Conservation (phyloP, 2,797 vertebrate genomes). For the Buceros bicornis region DNA sequence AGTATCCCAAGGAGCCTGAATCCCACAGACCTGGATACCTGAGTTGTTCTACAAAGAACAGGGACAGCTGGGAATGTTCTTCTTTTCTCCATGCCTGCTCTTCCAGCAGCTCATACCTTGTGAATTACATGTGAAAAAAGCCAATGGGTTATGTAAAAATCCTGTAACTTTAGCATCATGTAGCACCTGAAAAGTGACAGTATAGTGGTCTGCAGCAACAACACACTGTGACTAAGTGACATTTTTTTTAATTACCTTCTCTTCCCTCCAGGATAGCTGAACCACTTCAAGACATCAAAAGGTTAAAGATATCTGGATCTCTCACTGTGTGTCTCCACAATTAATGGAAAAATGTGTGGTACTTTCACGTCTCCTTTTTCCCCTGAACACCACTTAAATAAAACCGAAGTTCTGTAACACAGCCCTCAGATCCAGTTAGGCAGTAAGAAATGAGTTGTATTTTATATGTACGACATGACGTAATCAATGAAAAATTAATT, state of each 20-base stretch:
- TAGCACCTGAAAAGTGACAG: not conserved
- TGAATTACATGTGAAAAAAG: not conserved
- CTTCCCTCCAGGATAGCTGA: not conserved
- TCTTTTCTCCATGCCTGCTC: not conserved
- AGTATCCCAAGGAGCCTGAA: not conserved
- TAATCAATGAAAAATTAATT: not conserved
- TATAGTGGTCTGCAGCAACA: not conserved
- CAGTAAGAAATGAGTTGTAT: not conserved
- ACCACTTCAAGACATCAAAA: not conserved
- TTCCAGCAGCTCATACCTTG: not conserved
- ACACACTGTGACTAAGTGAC: not conserved
- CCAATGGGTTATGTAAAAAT: not conserved
- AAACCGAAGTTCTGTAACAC: not conserved
- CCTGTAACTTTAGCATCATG: not conserved
- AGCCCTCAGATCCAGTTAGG: not conserved
- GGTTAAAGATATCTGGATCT: not conserved
- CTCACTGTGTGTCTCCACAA: not conserved
- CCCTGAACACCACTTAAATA: not conserved
- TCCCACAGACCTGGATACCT: not conserved
- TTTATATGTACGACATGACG: not conserved
- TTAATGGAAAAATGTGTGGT: not conserved
- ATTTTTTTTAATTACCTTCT: not conserved
- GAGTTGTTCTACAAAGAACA: not conserved
- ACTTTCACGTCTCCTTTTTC: not conserved
- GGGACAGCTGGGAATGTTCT: not conserved